Percentiles rank a stretch among this genome's conserved stretches.
phyloP scores from a whole-genome alignment of 2,113 vertebrate genomes.

The Bufo bufo region DNA sequence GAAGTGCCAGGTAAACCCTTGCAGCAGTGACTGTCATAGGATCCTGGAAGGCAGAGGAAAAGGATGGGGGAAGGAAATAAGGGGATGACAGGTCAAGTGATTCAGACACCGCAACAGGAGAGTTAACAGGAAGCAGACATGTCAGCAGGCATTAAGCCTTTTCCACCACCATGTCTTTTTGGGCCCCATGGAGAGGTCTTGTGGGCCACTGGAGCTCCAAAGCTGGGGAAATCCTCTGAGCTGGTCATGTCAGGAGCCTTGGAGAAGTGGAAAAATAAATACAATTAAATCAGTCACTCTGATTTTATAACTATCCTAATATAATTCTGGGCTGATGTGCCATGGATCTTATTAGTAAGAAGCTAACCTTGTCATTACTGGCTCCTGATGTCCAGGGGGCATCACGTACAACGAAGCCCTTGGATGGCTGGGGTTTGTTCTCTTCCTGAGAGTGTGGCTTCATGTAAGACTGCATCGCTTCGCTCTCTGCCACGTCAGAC shows the following conservation, averaged over 20 bases:
- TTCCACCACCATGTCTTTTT: slow-evolving; percentile 87
- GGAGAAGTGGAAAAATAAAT: background rate
- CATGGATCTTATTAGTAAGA: background rate
- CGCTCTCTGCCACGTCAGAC: slow-evolving; percentile 90
- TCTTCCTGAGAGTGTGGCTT: slow-evolving; percentile 82
- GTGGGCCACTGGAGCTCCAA: slow-evolving; percentile 90
- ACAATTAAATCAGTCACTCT: background rate
- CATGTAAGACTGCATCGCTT: slow-evolving; percentile 89
- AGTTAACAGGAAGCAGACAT: slow-evolving; percentile 68
- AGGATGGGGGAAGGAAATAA: slow-evolving; percentile 65
- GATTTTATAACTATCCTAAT: background rate
- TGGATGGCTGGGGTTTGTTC: slow-evolving; percentile 84
- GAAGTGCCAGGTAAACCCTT: slow-evolving; percentile 46
- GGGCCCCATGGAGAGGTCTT: slow-evolving; percentile 96
- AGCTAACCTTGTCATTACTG: slow-evolving; percentile 85
- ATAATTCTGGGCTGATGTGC: background rate
- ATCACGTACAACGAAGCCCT: slow-evolving; percentile 97
- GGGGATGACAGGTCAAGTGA: slow-evolving; percentile 73
- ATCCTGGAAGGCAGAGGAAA: slow-evolving; percentile 65
- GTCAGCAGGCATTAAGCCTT: slow-evolving; percentile 72
- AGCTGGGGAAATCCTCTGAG: slow-evolving; percentile 97
- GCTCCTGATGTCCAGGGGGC: slow-evolving; percentile 88
- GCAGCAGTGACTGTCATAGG: slow-evolving; percentile 65
- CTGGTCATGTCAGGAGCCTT: slow-evolving; percentile 98
- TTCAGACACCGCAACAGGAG: slow-evolving; percentile 74